phyloP scores from a whole-genome alignment of 2,888 invertebrate genomes.

The Heteropelma amictum region DNA sequence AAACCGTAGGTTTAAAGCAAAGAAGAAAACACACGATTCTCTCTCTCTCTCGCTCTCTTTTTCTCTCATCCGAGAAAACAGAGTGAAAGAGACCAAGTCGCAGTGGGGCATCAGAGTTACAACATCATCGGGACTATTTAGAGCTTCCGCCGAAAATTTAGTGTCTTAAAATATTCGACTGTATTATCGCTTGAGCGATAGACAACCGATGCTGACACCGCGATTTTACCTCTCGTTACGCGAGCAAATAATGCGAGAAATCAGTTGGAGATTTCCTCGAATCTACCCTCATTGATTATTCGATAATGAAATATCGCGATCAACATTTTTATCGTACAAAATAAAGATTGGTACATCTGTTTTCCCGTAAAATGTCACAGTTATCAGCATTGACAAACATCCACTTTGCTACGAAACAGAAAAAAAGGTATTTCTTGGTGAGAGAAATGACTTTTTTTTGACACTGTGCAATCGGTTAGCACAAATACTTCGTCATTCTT shows the following conservation, averaged over 20 bases:
- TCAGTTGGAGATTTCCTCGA: not conserved
- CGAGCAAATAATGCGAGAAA: not conserved
- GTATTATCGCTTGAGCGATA: constrained; percentile 55
- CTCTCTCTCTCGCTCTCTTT: not conserved
- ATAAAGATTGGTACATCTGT: no score
- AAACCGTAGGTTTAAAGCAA: constrained; percentile 41
- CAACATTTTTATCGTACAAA: no score
- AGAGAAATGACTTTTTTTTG: no score
- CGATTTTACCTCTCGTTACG: constrained; percentile 47
- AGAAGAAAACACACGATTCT: constrained; percentile 22
- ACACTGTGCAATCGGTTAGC: no score
- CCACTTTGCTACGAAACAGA: no score
- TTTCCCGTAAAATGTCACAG: no score
- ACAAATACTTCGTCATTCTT: no score
- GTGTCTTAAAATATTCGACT: constrained; percentile 64
- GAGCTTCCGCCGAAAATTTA: constrained; percentile 61
- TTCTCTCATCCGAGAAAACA: constrained; percentile 22
- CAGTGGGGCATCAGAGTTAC: constrained; percentile 54
- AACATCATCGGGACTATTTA: constrained; percentile 62
- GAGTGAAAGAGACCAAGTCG: constrained; percentile 44
- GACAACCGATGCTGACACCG: constrained; percentile 54
- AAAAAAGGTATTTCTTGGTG: no score
- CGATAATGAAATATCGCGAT: no score
- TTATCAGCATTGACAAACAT: no score
- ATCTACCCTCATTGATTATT: no score